Evolutionary conservation across 2,888 invertebrate genomes (phyloP).

Genomic region (Microplitis manilae): DNA sequence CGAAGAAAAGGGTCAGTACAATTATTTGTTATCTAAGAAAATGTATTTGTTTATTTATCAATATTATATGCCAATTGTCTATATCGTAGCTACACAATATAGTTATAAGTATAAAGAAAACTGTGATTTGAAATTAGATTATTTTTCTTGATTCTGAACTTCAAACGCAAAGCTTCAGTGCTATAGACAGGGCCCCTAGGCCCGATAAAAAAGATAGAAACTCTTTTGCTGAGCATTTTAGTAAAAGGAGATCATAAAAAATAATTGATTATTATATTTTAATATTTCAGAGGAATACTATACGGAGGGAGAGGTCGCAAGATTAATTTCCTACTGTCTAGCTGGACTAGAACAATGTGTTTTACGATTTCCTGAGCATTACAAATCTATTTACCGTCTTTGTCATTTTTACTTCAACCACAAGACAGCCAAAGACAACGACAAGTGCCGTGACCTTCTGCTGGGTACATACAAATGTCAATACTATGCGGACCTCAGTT

Average conservation of each 20-base stretch:
- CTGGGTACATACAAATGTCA: slow-evolving; percentile 80
- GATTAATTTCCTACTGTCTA: slow-evolving; percentile 80
- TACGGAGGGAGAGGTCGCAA: slow-evolving; percentile 75
- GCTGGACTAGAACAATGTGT: slow-evolving; percentile 89
- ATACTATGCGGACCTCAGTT: slow-evolving; percentile 75
- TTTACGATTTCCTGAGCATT: slow-evolving; percentile 89
- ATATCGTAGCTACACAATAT: no score
- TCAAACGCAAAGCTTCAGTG: no score
- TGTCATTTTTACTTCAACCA: slow-evolving; percentile 87
- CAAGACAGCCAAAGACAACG: slow-evolving; percentile 79
- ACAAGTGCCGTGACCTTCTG: slow-evolving; percentile 81
- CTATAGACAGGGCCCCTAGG: no score
- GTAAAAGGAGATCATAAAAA: no score
- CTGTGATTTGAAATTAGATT: no score
- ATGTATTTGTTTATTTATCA: neutral
- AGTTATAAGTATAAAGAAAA: no score
- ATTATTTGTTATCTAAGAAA: neutral
- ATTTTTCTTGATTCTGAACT: no score
- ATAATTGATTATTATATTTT: slow-evolving; percentile 15
- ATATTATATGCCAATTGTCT: no score
- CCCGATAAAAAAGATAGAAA: no score
- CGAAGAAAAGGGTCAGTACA: slow-evolving; percentile 55
- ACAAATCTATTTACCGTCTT: slow-evolving; percentile 91
- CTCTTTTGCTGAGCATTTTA: no score
- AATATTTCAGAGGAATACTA: slow-evolving; percentile 62